A percentile compares a stretch with the other conserved stretches of the same genome.
Evolutionary conservation across 2,888 invertebrate species (phyloP).

Genomic region (Athripsodes cinereus): DNA sequence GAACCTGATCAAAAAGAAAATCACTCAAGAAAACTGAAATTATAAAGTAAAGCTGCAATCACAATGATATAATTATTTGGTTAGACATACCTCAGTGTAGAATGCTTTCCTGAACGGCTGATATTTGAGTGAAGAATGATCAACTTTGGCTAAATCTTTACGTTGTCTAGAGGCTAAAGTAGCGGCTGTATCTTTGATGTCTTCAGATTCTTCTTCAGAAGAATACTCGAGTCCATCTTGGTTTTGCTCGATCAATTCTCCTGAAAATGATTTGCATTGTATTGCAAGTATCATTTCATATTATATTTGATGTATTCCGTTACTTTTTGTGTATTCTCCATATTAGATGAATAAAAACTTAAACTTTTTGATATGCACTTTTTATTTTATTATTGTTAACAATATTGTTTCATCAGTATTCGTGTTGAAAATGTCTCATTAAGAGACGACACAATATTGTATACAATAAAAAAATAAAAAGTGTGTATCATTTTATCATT

Average conservation of each 20-base stretch:
- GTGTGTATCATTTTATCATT: no score
- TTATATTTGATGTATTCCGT: no score
- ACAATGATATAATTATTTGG: background rate
- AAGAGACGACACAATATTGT: no score
- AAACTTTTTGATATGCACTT: no score
- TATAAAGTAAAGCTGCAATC: background rate
- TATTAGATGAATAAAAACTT: no score
- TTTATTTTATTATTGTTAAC: no score
- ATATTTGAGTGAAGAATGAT: constrained; percentile 82
- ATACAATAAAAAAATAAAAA: no score
- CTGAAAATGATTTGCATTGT: no score
- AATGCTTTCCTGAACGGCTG: constrained; percentile 89
- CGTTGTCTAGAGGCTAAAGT: constrained; percentile 85
- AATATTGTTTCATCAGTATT: no score
- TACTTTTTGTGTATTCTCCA: no score
- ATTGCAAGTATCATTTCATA: background rate
- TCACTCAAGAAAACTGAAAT: background rate
- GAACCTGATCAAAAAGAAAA: constrained; percentile 65
- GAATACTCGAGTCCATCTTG: constrained; percentile 97
- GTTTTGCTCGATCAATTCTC: constrained; percentile 98
- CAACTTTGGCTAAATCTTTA: constrained; percentile 90
- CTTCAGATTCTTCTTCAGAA: constrained; percentile 94
- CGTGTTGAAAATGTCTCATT: no score
- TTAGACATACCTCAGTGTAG: constrained; percentile 76
- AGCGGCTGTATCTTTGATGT: constrained; percentile 84